These are phyloP conservation scores for Lagria hirta DNA, from an alignment of 2,888 invertebrate genomes.

Conservation along the genomic window DNA sequence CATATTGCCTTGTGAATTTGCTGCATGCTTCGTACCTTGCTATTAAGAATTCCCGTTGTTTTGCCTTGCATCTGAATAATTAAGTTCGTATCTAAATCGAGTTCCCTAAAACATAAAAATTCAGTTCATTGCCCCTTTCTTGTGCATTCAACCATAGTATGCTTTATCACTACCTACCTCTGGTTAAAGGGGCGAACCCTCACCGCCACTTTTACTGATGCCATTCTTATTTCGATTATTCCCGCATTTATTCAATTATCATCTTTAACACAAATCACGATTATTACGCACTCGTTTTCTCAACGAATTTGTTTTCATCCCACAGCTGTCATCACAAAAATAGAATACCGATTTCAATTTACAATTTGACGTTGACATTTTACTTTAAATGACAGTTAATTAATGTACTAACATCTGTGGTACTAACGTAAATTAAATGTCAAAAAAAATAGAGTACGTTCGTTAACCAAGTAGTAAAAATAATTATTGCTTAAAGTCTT, in stretches of 20 bases:
- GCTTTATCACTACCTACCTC: conserved; percentile 61
- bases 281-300: conserved; percentile 11
- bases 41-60: conserved; percentile 75
- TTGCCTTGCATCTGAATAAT: conserved; percentile 86
- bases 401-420: too few relatives aligned
- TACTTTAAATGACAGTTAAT: too few relatives aligned
- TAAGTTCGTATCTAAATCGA: conserved; percentile 78
- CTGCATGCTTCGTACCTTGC: conserved; percentile 60
- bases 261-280: conserved; percentile 9
- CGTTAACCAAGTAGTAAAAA: too few relatives aligned
- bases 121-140: conserved; percentile 39
- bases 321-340: conserved; percentile 34
- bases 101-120: conserved; percentile 66
- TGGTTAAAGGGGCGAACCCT: conserved; percentile 88
- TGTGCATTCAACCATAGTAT: conserved; percentile 37
- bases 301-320: conserved; percentile 33
- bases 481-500: too few relatives aligned
- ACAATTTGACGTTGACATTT: too few relatives aligned
- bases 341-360: too few relatives aligned
- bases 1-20: too few relatives aligned
- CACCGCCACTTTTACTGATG: conserved; percentile 89
- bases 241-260: conserved; percentile 8
- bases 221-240: conserved; percentile 62
- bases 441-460: too few relatives aligned
- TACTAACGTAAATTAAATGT: too few relatives aligned